These are phyloP conservation scores for Biston betularia DNA, from an alignment of 2,888 invertebrate genomes.

Conservation along the genomic window DNA sequence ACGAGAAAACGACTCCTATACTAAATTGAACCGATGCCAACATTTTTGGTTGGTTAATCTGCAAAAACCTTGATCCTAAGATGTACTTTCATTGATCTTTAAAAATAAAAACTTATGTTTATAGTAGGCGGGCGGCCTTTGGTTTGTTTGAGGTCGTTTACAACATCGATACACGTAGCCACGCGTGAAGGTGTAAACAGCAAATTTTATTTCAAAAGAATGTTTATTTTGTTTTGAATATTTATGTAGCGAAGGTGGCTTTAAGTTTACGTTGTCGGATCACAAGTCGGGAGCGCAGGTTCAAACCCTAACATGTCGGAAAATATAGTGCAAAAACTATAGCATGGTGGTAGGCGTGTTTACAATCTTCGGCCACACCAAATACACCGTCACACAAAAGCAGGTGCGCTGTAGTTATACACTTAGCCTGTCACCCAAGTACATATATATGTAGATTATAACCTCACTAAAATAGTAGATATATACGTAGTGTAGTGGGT, in stretches of 20 bases:
- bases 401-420: too few species aligned
- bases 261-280: too few species aligned
- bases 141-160: slow-evolving; percentile 23
- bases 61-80: slow-evolving; percentile 44
- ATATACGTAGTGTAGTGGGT: not conserved
- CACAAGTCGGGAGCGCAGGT: too few species aligned
- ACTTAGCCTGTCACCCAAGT: too few species aligned
- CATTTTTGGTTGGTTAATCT: slow-evolving; percentile 32
- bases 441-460: too few species aligned
- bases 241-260: not conserved
- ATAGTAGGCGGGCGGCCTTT: slow-evolving; percentile 38
- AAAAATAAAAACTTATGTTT: slow-evolving; percentile 36
- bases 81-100: slow-evolving; percentile 42
- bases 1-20: slow-evolving; percentile 44
- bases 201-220: slow-evolving; percentile 1
- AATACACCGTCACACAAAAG: too few species aligned
- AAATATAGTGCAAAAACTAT: too few species aligned
- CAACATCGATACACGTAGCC: slow-evolving; percentile 18
- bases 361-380: too few species aligned
- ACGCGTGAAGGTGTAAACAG: not conserved
- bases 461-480: not conserved
- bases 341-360: too few species aligned
- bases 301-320: too few species aligned
- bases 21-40: slow-evolving; percentile 42
- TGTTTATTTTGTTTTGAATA: not conserved